A percentile compares a stretch with the other conserved stretches of the same genome.
These are phyloP conservation scores for Microcebus lehilahytsara DNA, from an alignment of 2,113 vertebrate species.

Conservation along the genomic window DNA sequence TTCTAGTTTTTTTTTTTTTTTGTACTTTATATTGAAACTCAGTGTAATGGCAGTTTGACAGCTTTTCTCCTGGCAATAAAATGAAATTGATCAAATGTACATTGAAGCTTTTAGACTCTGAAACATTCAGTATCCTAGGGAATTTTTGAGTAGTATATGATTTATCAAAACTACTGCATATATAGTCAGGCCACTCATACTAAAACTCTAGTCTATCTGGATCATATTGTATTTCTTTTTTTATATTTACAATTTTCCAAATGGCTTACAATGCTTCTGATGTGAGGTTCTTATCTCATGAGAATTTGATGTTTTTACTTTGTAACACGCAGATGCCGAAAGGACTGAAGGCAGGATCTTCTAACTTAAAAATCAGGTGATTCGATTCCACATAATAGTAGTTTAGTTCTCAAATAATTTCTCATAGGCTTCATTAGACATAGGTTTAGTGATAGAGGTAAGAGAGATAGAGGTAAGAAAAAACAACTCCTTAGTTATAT, in stretches of 20 bases:
- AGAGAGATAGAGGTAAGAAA: neutral
- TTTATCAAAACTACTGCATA: constrained; percentile 62
- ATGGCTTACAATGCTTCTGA: neutral
- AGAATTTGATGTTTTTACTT: neutral
- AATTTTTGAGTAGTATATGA: constrained; percentile 69
- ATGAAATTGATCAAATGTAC: constrained; percentile 80
- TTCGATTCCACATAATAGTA: neutral
- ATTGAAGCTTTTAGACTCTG: constrained; percentile 74
- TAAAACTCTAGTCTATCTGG: constrained; percentile 39
- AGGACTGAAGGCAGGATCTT: neutral
- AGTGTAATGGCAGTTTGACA: constrained; percentile 77
- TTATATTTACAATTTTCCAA: constrained; percentile 5
- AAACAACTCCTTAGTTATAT: neutral
- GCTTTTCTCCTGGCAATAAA: constrained; percentile 77
- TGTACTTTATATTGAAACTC: constrained; percentile 67
- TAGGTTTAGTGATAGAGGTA: neutral
- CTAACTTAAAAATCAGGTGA: neutral
- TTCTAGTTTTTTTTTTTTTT: too few species aligned
- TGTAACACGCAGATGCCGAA: neutral
- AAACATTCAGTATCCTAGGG: constrained; percentile 67
- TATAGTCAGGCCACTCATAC: constrained; percentile 43
- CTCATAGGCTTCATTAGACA: neutral
- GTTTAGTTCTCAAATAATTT: neutral
- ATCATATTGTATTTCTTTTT: neutral
- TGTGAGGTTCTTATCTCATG: neutral